phyloP scores from a whole-genome alignment of 2,888 invertebrate species.

The Anthophora plumipes region DNA sequence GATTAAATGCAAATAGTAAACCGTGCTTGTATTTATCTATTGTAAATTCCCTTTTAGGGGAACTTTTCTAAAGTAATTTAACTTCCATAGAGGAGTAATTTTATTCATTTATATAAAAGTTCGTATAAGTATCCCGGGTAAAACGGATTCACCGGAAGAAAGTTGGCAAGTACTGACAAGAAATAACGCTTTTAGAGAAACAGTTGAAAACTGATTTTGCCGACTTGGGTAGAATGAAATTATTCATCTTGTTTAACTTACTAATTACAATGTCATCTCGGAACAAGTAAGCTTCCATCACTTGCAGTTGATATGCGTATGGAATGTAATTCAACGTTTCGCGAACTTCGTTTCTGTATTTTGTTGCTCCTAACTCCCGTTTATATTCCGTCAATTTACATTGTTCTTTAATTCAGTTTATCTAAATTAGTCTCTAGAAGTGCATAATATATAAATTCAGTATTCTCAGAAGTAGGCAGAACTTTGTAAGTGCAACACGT shows the following conservation, averaged over 20 bases:
- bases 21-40: conserved; percentile 53
- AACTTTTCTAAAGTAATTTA: conserved; percentile 72
- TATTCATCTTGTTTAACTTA: conserved; percentile 61
- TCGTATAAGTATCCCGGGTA: conserved; percentile 59
- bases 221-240: conserved; percentile 34
- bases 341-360: not conserved
- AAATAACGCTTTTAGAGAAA: conserved; percentile 56
- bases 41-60: conserved; percentile 52
- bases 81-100: conserved; percentile 72
- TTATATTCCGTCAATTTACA: not conserved
- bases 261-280: conserved; percentile 48
- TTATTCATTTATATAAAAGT: conserved; percentile 72
- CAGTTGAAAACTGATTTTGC: conserved; percentile 48
- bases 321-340: conserved; percentile 31
- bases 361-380: not conserved
- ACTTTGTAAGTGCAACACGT: too few species aligned
- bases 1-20: conserved; percentile 66
- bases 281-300: conserved; percentile 18
- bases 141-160: conserved; percentile 55
- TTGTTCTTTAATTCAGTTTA: too few species aligned
- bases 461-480: too few species aligned
- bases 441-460: too few species aligned
- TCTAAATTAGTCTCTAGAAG: too few species aligned
- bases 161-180: conserved; percentile 52
- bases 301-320: not conserved